Percentiles rank a stretch among this genome's conserved stretches.
These are phyloP conservation scores for Nemoura dubitans DNA, from an alignment of 2,888 invertebrate species.

Conservation along the genomic window DNA sequence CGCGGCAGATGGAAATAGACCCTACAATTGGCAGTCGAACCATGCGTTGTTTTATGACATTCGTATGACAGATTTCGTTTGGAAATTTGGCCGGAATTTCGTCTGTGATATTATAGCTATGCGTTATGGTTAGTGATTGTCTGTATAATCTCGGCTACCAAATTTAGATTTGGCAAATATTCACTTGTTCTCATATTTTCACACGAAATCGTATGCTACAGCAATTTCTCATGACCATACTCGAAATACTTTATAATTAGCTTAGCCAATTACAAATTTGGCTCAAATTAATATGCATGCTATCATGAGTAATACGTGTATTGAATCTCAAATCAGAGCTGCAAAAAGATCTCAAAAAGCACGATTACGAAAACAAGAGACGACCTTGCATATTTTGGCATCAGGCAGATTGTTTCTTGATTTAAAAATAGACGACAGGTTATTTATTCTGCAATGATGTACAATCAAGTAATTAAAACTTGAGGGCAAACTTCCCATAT, in stretches of 20 bases:
- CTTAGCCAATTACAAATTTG: background rate
- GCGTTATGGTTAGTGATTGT: background rate
- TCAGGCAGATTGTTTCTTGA: background rate
- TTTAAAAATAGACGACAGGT: slow-evolving; percentile 12
- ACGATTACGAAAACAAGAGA: background rate
- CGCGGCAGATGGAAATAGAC: background rate
- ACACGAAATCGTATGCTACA: background rate
- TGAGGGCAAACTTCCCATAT: background rate
- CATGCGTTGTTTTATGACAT: background rate
- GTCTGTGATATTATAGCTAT: background rate
- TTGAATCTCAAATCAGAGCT: background rate
- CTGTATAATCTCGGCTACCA: background rate
- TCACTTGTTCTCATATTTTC: background rate
- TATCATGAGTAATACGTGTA: background rate
- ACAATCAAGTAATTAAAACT: background rate
- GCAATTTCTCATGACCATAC: background rate
- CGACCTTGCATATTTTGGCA: slow-evolving; percentile 1
- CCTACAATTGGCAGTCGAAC: background rate
- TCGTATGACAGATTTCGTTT: background rate
- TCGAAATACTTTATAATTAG: background rate
- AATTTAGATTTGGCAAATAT: background rate
- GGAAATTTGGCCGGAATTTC: background rate
- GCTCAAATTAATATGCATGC: too few relatives aligned
- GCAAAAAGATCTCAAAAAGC: background rate
- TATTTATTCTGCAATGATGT: background rate